A percentile compares a stretch with the other conserved stretches of the same genome.
phyloP scores from a whole-genome alignment of 1,140 invertebrate genomes.

The Hypothenemus hampei region DNA sequence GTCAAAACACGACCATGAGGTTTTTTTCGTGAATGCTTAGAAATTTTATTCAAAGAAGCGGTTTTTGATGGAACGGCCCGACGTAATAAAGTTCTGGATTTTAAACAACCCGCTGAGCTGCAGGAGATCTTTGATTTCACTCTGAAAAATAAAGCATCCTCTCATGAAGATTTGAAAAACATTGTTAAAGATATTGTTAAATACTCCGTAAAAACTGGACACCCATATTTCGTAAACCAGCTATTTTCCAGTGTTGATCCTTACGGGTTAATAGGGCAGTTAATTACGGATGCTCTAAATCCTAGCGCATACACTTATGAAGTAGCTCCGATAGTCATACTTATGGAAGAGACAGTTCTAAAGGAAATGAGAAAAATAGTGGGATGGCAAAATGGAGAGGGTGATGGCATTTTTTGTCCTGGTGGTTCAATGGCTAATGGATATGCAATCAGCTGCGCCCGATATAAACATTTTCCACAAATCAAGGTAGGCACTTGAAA shows the following conservation, averaged over 20 bases:
- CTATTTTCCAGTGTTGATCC: slow-evolving; percentile 81
- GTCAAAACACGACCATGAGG: slow-evolving; percentile 57
- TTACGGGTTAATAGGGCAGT: slow-evolving; percentile 78
- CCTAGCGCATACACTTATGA: slow-evolving; percentile 87
- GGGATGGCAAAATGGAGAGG: slow-evolving; percentile 60
- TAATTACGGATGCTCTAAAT: slow-evolving; percentile 80
- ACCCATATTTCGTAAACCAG: slow-evolving; percentile 84
- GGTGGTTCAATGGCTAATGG: slow-evolving; percentile 94
- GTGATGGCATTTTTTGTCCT: slow-evolving; percentile 90
- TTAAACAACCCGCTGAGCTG: slow-evolving; percentile 64
- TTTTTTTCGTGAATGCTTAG: slow-evolving; percentile 61
- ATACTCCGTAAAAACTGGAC: slow-evolving; percentile 82
- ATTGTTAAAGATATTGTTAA: slow-evolving; percentile 63
- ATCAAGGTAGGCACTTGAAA: slow-evolving; percentile 58
- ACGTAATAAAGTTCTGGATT: slow-evolving; percentile 67
- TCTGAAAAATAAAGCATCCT: slow-evolving; percentile 53
- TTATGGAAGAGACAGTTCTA: slow-evolving; percentile 81
- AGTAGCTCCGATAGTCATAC: slow-evolving; percentile 82
- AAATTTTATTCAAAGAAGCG: slow-evolving; percentile 66
- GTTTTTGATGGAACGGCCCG: slow-evolving; percentile 69
- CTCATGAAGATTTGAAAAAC: slow-evolving; percentile 62
- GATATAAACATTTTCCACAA: slow-evolving; percentile 71
- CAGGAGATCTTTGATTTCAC: slow-evolving; percentile 61
- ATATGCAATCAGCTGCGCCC: slow-evolving; percentile 87
- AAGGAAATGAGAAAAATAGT: slow-evolving; percentile 79